Base-by-base conservation (phyloP, 2,113 vertebrate genomes). In the Amphilophus citrinellus region DNA sequence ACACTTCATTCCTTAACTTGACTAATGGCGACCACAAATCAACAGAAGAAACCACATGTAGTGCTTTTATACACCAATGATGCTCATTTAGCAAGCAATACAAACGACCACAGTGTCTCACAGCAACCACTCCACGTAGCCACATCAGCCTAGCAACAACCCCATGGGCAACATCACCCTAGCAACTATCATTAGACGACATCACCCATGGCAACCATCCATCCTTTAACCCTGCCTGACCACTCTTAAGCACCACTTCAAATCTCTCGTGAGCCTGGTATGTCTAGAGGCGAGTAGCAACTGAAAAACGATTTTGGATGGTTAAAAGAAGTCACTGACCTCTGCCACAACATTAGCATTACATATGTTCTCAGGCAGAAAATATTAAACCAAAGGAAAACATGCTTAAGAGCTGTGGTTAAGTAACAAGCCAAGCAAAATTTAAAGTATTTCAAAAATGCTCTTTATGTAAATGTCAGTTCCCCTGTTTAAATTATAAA, bases 121-220 rank as follows among this genome's bases (percentile, higher is more conserved):
- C 50, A 53, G 87, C 35, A 80, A 87, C 80, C 78, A 68, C 35
- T 56, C 66, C 39, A 80, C 3, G 20, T 71, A 24, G 62, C 86
- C 56, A 63, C 77, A 84, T 59, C 76, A 75, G 66, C 85, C 76
- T 84, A 90, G 91, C 89, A 91, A 93, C 90, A 87, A 77, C 77
- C 82, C 78, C 76, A 82, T 42, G 24, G 84, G 75, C 57, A 76
- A 60, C 15, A 47, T 92, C 82, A 61, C 88, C 92, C 68, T 89
- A 79, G 93, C 88, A 91, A 92, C 92, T 66, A 85, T 73, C 77
- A 78, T 87, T 35, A 77, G 47, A 83, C 3, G 9, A 87, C 75
- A 85, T 91, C 87, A 62, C 83, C 83, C 86, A 58, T 89, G 61
- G 91, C 87, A 91, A 94, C 91, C 88, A 87, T 84, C 90, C 88